Percentiles rank a stretch among this genome's conserved stretches.
Conservation (phyloP, 2,797 vertebrate species). For the Lindbergichthys nudifrons region DNA sequence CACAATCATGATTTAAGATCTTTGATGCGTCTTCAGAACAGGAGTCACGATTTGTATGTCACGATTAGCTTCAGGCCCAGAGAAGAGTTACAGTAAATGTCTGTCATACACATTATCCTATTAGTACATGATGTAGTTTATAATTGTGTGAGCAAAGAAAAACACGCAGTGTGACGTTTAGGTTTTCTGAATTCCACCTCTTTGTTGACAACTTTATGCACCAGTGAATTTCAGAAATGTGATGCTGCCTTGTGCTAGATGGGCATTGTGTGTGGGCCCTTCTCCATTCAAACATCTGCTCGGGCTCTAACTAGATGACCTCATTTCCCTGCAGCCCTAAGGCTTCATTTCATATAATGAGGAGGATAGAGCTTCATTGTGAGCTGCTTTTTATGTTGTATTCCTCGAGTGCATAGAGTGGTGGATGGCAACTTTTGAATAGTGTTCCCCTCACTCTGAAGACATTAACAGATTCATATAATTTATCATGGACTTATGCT, state of each 20-base stretch:
- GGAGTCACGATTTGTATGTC: conserved; percentile 39
- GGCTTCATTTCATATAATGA: conserved; percentile 53
- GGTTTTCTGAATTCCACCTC: conserved; percentile 4
- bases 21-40: conserved; percentile 47
- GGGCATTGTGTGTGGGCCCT: conserved; percentile 42
- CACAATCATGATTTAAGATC: conserved; percentile 32
- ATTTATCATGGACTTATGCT: background rate
- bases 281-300: conserved; percentile 68
- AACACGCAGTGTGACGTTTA: background rate
- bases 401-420: conserved; percentile 25
- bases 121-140: conserved; percentile 31
- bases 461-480: background rate
- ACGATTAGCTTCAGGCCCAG: conserved; percentile 33
- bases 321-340: conserved; percentile 63
- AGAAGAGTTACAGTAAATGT: conserved; percentile 41
- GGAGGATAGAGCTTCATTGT: conserved; percentile 67
- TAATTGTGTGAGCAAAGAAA: conserved; percentile 7
- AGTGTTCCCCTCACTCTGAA: conserved; percentile 2
- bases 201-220: conserved; percentile 29
- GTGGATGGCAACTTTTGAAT: conserved; percentile 29
- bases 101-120: conserved; percentile 28
- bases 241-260: conserved; percentile 13
- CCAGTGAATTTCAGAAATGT: conserved; percentile 33
- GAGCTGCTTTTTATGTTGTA: background rate
- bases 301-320: conserved; percentile 59